These are phyloP conservation scores for Ornithoptera priamus DNA, from an alignment of 2,888 invertebrate species.

Conservation along the genomic window DNA sequence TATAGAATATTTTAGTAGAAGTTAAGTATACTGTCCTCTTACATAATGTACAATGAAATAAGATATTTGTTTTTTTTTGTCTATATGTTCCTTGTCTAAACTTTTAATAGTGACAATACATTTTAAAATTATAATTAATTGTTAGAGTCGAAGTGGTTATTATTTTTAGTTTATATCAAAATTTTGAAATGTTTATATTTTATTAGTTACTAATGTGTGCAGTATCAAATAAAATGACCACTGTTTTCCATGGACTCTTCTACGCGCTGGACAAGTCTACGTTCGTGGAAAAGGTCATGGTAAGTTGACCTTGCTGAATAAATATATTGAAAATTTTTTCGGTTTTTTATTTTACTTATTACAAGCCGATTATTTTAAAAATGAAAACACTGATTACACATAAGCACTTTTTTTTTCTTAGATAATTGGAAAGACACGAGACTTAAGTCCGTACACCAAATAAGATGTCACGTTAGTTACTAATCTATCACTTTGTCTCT, in stretches of 20 bases:
- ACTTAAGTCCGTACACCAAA: too few species aligned
- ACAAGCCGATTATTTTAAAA: not conserved
- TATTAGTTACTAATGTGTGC: slow-evolving; percentile 53
- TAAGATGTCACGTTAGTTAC: too few species aligned
- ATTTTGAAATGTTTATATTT: slow-evolving; percentile 35
- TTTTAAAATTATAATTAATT: slow-evolving; percentile 3
- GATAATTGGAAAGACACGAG: too few species aligned
- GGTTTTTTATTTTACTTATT: slow-evolving; percentile 47
- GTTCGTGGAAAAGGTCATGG: slow-evolving; percentile 75
- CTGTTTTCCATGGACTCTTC: slow-evolving; percentile 77
- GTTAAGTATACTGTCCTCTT: slow-evolving; percentile 17
- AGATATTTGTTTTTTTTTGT: not conserved
- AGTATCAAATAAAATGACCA: slow-evolving; percentile 60
- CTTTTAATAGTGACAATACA: not conserved
- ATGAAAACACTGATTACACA: not conserved
- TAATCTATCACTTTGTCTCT: too few species aligned
- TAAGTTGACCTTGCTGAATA: slow-evolving; percentile 68
- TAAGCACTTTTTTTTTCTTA: not conserved
- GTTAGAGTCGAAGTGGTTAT: not conserved
- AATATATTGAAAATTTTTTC: slow-evolving; percentile 52
- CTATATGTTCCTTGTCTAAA: not conserved
- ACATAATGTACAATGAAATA: slow-evolving; percentile 3
- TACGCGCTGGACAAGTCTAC: slow-evolving; percentile 66
- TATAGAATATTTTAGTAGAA: slow-evolving; percentile 5
- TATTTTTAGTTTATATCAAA: slow-evolving; percentile 29